Evolutionary conservation across 2,113 vertebrate species (phyloP), one percentile per base, ranked within the genome.

Genomic region (Indicator maculatus): DNA sequence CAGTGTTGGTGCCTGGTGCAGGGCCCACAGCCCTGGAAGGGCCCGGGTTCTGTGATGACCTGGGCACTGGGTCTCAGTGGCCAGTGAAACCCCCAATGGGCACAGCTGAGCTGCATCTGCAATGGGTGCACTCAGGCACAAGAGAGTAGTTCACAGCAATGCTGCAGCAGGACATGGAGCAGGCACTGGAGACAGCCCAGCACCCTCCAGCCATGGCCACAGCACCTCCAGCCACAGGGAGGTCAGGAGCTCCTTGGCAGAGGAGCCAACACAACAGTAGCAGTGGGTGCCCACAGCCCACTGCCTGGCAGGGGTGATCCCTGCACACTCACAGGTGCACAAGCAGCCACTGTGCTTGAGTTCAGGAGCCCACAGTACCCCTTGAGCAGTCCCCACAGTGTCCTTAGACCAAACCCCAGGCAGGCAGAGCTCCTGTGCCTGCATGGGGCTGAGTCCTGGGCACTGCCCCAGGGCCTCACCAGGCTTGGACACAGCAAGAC

Each of bases 1-100:
- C 23, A 13, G 56, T 1, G 1, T 14, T n/a, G 0, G 16, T 1
- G 4, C 67, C 72, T 6, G 0, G 59, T 2, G 0, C 36, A 16
- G 44, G 1, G 52, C 8, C 77, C 2, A 0, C 12, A 53, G 67
- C 69, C 64, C 69, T 79, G 36, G 36, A 36, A 16, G 58, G n/a
- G 28, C 63, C 69, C 59, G 4, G 10, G 81, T 61, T 44, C 81
- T 1, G 1, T 1, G 1, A 4, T 0, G 27, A 30, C 60, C 67
- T 4, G 9, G 52, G 33, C 41, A 26, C 56, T 9, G 33, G 56
- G 41, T 83, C 45, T 21, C 16, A 0, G 79, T 6, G 0, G 33
- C 38, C 20, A 5, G 61, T 26, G 33, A 63, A 88, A 93, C 80
- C 80, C 28, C 55, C 16, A 0, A 44, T 70, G 80, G 60, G 56